Percentiles rank a stretch among this genome's conserved stretches.
These are phyloP conservation scores for Myotis myotis DNA, from an alignment of 2,797 vertebrate species.

Conservation along the genomic window DNA sequence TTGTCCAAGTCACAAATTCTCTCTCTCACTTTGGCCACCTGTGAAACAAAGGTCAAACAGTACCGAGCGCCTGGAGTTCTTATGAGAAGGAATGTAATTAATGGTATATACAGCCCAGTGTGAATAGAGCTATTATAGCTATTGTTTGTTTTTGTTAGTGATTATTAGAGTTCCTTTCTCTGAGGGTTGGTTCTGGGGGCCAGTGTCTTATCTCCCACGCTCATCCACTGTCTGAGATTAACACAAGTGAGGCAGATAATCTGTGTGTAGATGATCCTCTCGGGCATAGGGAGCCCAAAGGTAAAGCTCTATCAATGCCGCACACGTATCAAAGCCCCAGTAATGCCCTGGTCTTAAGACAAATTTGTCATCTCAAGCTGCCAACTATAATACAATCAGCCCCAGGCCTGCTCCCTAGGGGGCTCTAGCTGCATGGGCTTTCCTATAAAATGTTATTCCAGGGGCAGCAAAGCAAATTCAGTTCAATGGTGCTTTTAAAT, in stretches of 20 bases:
- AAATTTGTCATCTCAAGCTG: neutral
- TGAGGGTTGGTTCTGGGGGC: neutral
- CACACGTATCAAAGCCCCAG: neutral
- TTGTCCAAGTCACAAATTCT: neutral
- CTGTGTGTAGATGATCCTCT: neutral
- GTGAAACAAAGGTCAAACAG: no score
- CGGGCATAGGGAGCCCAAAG: neutral
- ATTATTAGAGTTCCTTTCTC: neutral
- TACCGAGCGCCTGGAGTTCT: neutral
- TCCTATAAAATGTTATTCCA: neutral
- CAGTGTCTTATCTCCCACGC: neutral
- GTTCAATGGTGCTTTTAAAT: slow-evolving; percentile 2
- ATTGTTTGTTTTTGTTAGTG: neutral
- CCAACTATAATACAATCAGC: neutral
- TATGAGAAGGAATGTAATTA: neutral
- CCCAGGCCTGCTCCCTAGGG: neutral
- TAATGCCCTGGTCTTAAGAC: neutral
- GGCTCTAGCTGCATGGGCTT: neutral
- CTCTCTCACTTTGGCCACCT: neutral
- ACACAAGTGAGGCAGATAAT: neutral
- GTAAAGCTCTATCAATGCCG: neutral
- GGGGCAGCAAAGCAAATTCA: neutral
- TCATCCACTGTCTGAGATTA: neutral
- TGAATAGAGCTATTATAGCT: no score
- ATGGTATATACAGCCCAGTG: no score